Evolutionary conservation across 2,888 invertebrate genomes (phyloP), one percentile per base, ranked within the genome.

Genomic region (Sarcophaga rosellei): DNA sequence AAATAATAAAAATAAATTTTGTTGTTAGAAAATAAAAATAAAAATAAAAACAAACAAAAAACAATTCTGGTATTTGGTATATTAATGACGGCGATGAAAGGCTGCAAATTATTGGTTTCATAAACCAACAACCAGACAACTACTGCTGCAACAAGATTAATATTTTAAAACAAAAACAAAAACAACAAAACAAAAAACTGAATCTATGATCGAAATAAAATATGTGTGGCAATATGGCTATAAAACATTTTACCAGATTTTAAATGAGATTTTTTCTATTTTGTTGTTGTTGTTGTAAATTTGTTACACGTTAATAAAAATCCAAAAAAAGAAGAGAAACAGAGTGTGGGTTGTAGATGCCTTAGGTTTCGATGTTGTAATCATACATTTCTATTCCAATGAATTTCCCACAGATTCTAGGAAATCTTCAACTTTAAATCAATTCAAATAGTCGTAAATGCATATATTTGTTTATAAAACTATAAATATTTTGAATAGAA

Each of bases 61-160:
- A 25, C 8, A 10, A 35, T 1, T 35, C 35, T 10, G 35, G 35
- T 35, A 35, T 35, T 10, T 35, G 35, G 35, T 10, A 35, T 35
- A 69, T 69, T 74, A 84, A 83, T 74, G 78, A 21, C 47, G 44
- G 8, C 61, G 84, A 75, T 79, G 84, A 79, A 80, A 84, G 79
- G 70, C 74, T 65, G 75, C 75, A 59, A 70, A 75, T 63, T 78
- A 63, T 59, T 44, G 57, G 35, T 1, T 45, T 59, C 35, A 65
- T 47, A 10, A 62, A 53, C 12, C 53, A 53, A 12, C 53, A 53
- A 0, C 8, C 35, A 35, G 10, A 10, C 35, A 35, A 35, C 35
- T 35, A 35, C 35, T 35, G 35, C 35, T 10, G 35, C 35, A 35
- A 35, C 35, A 10, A 35, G 35, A 35, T 35, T 35, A 35, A 35